A percentile compares a stretch with the other conserved stretches of the same genome.
These are phyloP conservation scores for Poecilia latipinna DNA, from an alignment of 2,113 vertebrate genomes.

Conservation along the genomic window DNA sequence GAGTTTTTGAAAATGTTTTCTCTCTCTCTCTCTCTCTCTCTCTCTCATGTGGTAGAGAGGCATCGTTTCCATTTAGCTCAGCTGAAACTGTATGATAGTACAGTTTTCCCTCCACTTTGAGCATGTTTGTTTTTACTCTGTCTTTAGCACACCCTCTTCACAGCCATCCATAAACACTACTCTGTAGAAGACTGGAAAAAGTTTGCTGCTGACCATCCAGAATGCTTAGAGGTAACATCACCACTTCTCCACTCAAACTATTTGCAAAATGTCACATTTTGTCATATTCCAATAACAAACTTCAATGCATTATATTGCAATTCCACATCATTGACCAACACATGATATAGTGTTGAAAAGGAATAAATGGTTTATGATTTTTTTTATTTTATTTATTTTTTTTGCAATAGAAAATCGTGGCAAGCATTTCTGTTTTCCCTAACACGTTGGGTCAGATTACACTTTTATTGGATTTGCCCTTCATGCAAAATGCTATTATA, in stretches of 20 bases:
- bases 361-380: no score
- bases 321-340: background rate
- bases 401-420: no score
- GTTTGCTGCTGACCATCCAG: slow-evolving; percentile 89
- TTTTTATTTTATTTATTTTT: no score
- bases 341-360: no score
- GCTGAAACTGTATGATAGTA: no score
- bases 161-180: slow-evolving; percentile 97
- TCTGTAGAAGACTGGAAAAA: slow-evolving; percentile 93
- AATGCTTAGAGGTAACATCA: slow-evolving; percentile 89
- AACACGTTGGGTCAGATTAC: no score
- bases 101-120: no score
- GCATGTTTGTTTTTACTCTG: background rate
- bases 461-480: no score
- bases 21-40: no score
- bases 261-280: background rate
- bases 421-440: no score
- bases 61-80: background rate
- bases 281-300: background rate
- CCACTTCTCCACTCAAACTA: background rate
- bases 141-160: slow-evolving; percentile 92
- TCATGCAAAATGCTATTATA: no score
- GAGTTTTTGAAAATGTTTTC: slow-evolving; percentile 33
- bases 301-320: background rate
- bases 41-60: background rate